Percentiles rank a stretch among this genome's conserved stretches.
Evolutionary conservation across 2,113 vertebrate species (phyloP).

Genomic region (Channa maculata): DNA sequence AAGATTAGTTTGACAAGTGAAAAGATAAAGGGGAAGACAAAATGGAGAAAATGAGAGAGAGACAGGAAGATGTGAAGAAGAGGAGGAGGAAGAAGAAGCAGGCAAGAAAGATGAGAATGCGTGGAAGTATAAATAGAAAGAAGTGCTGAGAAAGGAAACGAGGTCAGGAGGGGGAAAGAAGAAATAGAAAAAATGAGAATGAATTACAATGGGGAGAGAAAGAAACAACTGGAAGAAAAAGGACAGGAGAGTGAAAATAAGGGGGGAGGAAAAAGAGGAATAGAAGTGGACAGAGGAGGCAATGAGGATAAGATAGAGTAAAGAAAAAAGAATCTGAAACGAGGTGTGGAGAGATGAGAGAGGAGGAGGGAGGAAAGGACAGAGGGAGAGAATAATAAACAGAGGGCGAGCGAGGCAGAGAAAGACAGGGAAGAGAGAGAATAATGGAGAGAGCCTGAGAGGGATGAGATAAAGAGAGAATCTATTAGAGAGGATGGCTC

Average conservation of each 20-base stretch:
- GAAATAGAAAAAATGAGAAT: not conserved
- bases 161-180: no score
- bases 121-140: not conserved
- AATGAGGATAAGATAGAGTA: not conserved
- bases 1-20: no score
- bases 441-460: constrained; percentile 71
- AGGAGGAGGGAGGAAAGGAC: not conserved
- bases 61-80: no score
- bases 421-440: constrained; percentile 35
- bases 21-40: no score
- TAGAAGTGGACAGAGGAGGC: not conserved
- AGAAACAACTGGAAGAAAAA: not conserved
- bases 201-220: not conserved
- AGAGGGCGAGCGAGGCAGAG: constrained; percentile 43
- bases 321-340: not conserved
- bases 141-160: not conserved
- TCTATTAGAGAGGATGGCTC: constrained; percentile 62
- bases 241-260: not conserved
- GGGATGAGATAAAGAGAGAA: constrained; percentile 69
- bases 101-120: not conserved
- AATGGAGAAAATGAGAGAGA: not conserved
- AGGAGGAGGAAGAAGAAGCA: not conserved
- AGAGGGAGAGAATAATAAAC: constrained; percentile 43
- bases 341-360: not conserved
- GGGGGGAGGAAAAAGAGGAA: not conserved